Conservation (phyloP, 2,113 vertebrate genomes). For the Aplodontia rufa region DNA sequence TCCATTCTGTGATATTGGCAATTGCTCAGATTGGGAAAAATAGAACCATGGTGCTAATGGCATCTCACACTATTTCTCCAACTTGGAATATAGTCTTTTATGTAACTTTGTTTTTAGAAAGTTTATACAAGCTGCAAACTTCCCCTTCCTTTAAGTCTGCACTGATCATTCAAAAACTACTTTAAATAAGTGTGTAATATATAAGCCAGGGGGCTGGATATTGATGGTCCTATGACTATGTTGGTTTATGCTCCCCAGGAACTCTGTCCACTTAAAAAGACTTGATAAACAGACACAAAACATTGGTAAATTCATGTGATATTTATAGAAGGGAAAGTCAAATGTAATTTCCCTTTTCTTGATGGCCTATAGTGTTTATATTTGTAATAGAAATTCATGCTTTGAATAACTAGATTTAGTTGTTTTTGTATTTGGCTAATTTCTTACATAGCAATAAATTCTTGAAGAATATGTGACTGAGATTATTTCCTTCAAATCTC, state of each 20-base stretch:
- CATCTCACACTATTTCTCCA: not conserved
- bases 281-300: not conserved
- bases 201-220: not conserved
- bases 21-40: not conserved
- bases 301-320: not conserved
- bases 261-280: not conserved
- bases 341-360: not conserved
- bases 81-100: not conserved
- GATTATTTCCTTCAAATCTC: conserved; percentile 3
- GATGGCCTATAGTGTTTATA: not conserved
- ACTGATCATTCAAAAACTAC: not conserved
- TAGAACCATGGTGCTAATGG: not conserved
- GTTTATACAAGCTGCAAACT: not conserved
- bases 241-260: not conserved
- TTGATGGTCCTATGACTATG: not conserved
- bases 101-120: not conserved
- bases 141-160: not conserved
- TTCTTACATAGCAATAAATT: not conserved
- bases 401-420: not conserved
- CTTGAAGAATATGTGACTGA: not conserved
- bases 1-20: not conserved
- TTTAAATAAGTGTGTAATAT: not conserved
- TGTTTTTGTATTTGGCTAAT: not conserved
- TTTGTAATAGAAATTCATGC: not conserved
- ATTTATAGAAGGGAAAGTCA: not conserved